Evolutionary conservation across 1,140 invertebrate species (phyloP), one percentile per base, ranked within the genome.

Genomic region (Sesamia nonagrioides): DNA sequence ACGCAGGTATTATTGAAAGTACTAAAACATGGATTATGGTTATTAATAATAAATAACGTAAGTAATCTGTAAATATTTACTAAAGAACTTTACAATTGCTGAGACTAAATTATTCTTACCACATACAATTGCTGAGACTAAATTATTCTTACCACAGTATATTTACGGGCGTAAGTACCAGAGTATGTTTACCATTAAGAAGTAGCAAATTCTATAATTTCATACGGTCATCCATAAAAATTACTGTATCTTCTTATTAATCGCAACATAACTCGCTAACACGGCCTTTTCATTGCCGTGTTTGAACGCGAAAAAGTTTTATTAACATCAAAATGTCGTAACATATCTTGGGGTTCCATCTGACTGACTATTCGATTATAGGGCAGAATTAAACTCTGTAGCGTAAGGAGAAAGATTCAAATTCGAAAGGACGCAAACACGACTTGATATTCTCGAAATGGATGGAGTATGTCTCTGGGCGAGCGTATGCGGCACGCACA

Each of bases 231-330:
- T 76, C 45, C 74, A 76, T 66, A 76, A 63, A 48, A 66, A 76
- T 66, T 66, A 50, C 58, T 66, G 48, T 66, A 66, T 66, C 42
- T 76, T 66, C 74, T 76, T 76, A 76, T 76, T 76, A 76, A 76
- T 76, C 61, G 74, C 74, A 66, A 76, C 61, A 76, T 76, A 76
- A 76, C 60, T 76, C 61, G 74, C 58, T 40, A 76, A 76, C 74
- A 76, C 33, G 45, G 60, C 61, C 56, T 75, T 80, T 80, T 72
- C 83, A 79, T 80, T 80, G 76, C 78, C 56, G 78, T 80, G 42
- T 82, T 78, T 78, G 78, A 82, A 82, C 81, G 81, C 76, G 69
- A 82, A 84, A 82, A 82, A 77, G 63, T 77, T 72, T 80, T 80
- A 80, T 80, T 80, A 77, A 37, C 73, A 80, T 80, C 79, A 72